Percentiles rank a stretch among this genome's conserved stretches.
Conservation (phyloP, 2,888 invertebrate species). For the Plebejus anna region DNA sequence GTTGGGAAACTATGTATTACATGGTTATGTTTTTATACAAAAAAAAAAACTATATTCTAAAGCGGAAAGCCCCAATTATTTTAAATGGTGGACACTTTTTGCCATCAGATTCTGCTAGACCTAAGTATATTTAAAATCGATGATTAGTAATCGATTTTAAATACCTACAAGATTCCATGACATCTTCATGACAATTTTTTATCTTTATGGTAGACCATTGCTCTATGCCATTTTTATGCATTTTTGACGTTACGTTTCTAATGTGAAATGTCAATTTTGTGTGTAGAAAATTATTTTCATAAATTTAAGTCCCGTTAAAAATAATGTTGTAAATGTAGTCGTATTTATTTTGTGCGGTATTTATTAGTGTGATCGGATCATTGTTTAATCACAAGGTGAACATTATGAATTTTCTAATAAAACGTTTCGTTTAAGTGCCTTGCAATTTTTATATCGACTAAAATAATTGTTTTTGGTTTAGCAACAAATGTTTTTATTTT, state of each 20-base stretch:
- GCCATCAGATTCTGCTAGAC: too few species aligned
- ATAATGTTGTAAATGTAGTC: conserved; percentile 48
- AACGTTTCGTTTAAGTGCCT: neutral
- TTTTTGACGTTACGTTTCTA: conserved; percentile 39
- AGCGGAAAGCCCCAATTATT: too few species aligned
- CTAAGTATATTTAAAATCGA: too few species aligned
- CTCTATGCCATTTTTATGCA: neutral
- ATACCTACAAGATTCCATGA: too few species aligned
- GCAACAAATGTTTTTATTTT: conserved; percentile 6
- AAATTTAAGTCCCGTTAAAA: conserved; percentile 44
- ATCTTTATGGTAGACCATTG: too few species aligned
- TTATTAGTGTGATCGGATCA: conserved; percentile 17
- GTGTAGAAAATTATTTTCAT: conserved; percentile 44
- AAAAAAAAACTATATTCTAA: too few species aligned
- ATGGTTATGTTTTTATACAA: too few species aligned
- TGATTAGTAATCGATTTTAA: neutral
- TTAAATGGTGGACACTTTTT: too few species aligned
- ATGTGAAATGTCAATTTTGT: conserved; percentile 41
- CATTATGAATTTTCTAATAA: neutral
- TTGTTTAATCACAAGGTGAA: conserved; percentile 26
- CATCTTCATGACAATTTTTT: too few species aligned
- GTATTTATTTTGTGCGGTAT: conserved; percentile 40
- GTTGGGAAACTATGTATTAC: too few species aligned
- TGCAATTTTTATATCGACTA: conserved; percentile 12
- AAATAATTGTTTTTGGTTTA: neutral